phyloP scores from a whole-genome alignment of 2,113 vertebrate species.

The Entelurus aequoreus region DNA sequence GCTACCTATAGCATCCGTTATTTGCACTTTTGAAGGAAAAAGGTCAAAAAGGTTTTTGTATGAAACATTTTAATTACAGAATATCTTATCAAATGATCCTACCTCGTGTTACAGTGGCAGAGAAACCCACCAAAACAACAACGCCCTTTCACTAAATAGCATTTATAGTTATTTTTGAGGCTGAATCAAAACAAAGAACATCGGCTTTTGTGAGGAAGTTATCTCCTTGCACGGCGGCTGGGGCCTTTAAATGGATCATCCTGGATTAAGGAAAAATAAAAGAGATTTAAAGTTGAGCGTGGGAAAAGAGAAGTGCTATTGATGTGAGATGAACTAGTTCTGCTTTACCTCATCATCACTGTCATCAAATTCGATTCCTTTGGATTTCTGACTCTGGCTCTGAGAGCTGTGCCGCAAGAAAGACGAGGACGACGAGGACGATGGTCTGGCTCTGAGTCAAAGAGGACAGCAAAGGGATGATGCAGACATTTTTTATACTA shows the following conservation, averaged over 20 bases:
- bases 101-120: neutral
- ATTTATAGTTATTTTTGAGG: neutral
- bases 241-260: conserved; percentile 80
- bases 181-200: conserved; percentile 12
- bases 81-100: neutral
- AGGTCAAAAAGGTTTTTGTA: neutral
- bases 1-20: neutral
- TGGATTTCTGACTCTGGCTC: conserved; percentile 75
- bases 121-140: neutral
- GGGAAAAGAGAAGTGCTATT: neutral
- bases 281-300: neutral
- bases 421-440: conserved; percentile 18
- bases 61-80: neutral
- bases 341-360: conserved; percentile 74
- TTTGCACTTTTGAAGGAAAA: neutral
- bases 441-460: conserved; percentile 16
- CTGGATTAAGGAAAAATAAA: conserved; percentile 52
- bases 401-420: conserved; percentile 71
- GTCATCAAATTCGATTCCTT: conserved; percentile 78
- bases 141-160: neutral
- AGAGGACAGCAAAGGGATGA: neutral
- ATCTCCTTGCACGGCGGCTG: conserved; percentile 35
- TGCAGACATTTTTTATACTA: neutral
- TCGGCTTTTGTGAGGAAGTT: conserved; percentile 8
- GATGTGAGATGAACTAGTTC: neutral